Evolutionary conservation across 2,113 vertebrate species (phyloP).

Genomic region (Lanius ludovicianus): DNA sequence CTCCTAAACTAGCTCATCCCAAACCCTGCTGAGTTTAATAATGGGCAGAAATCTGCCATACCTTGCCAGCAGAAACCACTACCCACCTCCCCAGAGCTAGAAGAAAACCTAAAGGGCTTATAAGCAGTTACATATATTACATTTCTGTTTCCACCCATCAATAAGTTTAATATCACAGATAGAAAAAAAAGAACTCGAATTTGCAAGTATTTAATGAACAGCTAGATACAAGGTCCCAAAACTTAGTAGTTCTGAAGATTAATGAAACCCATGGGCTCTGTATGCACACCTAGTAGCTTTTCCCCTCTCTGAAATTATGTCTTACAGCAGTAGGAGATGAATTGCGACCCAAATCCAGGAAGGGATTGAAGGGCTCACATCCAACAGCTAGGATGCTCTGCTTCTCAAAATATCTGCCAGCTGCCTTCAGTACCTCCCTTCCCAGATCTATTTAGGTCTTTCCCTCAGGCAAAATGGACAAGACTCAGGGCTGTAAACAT

Average conservation of each 20-base stretch:
- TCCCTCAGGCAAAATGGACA: background rate
- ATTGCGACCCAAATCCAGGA: slow-evolving; percentile 2
- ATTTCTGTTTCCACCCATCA: background rate
- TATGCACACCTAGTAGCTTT: background rate
- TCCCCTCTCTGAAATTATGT: background rate
- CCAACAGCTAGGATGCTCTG: background rate
- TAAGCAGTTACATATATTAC: background rate
- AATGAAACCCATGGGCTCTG: background rate
- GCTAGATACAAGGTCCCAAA: background rate
- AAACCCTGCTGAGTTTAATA: background rate
- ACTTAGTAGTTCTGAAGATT: background rate
- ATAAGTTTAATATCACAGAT: background rate
- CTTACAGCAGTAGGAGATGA: background rate
- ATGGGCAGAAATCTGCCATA: background rate
- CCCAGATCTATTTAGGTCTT: background rate
- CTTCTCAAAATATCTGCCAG: slow-evolving; percentile 32
- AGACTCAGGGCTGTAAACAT: background rate
- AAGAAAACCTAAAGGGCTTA: background rate
- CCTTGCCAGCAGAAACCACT: background rate
- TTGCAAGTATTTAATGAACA: background rate
- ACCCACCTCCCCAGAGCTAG: background rate
- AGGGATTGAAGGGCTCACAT: background rate
- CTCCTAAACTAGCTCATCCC: background rate
- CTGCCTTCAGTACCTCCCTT: background rate
- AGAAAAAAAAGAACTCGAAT: background rate